Conservation (phyloP, 2,888 invertebrate genomes). For the Aleiodes leptofemur region DNA sequence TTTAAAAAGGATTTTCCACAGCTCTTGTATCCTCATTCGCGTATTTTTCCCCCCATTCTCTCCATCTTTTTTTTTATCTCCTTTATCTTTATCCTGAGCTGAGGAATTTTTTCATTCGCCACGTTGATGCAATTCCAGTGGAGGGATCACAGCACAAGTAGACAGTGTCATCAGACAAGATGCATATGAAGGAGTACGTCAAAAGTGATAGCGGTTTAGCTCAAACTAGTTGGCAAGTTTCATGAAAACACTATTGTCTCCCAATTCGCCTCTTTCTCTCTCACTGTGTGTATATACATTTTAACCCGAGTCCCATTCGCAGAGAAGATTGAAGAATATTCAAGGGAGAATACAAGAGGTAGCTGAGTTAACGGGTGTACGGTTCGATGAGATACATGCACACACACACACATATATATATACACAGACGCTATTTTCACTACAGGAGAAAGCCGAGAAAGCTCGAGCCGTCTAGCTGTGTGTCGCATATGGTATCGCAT, state of each 20-base stretch:
- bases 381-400: slow-evolving; percentile 11
- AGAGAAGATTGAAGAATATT: slow-evolving; percentile 11
- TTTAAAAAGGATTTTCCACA: slow-evolving; percentile 29
- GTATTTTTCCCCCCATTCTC: neutral
- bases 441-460: slow-evolving; percentile 24
- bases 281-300: neutral
- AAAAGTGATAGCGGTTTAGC: too few species aligned
- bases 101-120: slow-evolving; percentile 29
- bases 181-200: neutral
- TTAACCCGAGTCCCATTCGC: neutral
- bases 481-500: slow-evolving; percentile 67
- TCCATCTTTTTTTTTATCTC: neutral
- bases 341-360: slow-evolving; percentile 4
- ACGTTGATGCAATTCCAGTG: too few species aligned
- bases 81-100: slow-evolving; percentile 1
- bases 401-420: neutral
- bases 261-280: neutral
- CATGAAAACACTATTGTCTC: slow-evolving; percentile 18
- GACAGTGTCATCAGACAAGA: slow-evolving; percentile 9
- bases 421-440: slow-evolving; percentile 16
- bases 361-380: neutral
- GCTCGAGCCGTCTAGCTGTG: slow-evolving; percentile 7
- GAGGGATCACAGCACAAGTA: neutral
- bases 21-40: slow-evolving; percentile 25
- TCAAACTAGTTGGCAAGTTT: neutral